Conservation (phyloP, 2,797 vertebrate species). For the Neoniphon sammara region DNA sequence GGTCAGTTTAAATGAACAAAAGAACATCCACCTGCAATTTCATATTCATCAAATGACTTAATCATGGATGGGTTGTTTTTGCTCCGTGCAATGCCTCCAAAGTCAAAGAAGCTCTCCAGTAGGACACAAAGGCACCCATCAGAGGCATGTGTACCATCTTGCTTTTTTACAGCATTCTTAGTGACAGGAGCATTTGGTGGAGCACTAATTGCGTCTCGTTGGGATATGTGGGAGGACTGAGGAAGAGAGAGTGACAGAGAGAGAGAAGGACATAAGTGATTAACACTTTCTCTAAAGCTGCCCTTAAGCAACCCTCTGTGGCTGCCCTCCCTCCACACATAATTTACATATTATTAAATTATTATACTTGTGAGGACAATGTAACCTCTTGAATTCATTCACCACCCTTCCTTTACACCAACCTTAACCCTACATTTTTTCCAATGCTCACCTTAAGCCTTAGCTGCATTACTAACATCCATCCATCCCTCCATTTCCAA, state of each 20-base stretch:
- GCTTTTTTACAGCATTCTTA: constrained; percentile 34
- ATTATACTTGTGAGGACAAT: too few relatives aligned
- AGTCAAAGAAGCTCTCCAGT: constrained; percentile 7
- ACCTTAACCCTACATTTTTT: too few relatives aligned
- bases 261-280: constrained; percentile 23
- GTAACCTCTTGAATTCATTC: too few relatives aligned
- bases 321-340: too few relatives aligned
- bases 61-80: background rate
- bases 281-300: constrained; percentile 2
- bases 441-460: too few relatives aligned
- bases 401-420: too few relatives aligned
- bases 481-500: too few relatives aligned
- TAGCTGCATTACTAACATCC: too few relatives aligned
- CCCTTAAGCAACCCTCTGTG: background rate
- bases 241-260: background rate
- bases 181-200: constrained; percentile 43
- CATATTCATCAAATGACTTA: background rate
- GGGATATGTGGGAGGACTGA: constrained; percentile 62
- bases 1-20: background rate
- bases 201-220: constrained; percentile 68
- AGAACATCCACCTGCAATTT: constrained; percentile 17
- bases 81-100: background rate
- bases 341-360: too few relatives aligned
- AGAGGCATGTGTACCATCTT: constrained; percentile 20
- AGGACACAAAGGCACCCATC: constrained; percentile 13